Evolutionary conservation across 2,888 invertebrate species (phyloP).

Genomic region (Shargacucullia verbasci): DNA sequence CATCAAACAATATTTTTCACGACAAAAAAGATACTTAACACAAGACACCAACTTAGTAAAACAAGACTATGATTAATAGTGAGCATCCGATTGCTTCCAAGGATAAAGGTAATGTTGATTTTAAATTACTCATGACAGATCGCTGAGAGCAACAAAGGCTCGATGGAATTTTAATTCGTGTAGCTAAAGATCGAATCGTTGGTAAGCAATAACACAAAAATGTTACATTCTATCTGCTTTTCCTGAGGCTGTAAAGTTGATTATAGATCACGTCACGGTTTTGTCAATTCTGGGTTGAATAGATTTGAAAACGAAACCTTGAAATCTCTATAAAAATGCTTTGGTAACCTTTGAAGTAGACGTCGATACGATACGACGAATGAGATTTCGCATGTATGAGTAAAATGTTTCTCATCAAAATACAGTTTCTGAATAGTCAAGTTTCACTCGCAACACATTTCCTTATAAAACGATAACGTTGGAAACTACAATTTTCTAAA

Average conservation of each 20-base stretch:
- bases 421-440: constrained; percentile 42
- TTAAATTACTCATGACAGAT: constrained; percentile 61
- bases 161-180: constrained; percentile 59
- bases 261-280: constrained; percentile 52
- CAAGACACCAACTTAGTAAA: constrained; percentile 36
- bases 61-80: constrained; percentile 54
- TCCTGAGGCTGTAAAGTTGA: constrained; percentile 53
- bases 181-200: constrained; percentile 56
- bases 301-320: constrained; percentile 16
- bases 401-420: constrained; percentile 39
- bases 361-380: neutral
- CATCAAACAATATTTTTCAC: constrained; percentile 40
- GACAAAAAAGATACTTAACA: constrained; percentile 52
- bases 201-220: constrained; percentile 53
- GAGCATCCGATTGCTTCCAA: constrained; percentile 52
- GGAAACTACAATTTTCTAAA: constrained; percentile 44
- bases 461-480: constrained; percentile 24
- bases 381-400: constrained; percentile 26
- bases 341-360: constrained; percentile 15
- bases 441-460: constrained; percentile 40
- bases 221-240: constrained; percentile 53
- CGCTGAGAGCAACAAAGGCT: constrained; percentile 56
- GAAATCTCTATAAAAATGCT: constrained; percentile 11
- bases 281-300: constrained; percentile 38
- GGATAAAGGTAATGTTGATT: constrained; percentile 57